Base-by-base conservation (phyloP, 2,113 vertebrate genomes). In the Elachura formosa region DNA sequence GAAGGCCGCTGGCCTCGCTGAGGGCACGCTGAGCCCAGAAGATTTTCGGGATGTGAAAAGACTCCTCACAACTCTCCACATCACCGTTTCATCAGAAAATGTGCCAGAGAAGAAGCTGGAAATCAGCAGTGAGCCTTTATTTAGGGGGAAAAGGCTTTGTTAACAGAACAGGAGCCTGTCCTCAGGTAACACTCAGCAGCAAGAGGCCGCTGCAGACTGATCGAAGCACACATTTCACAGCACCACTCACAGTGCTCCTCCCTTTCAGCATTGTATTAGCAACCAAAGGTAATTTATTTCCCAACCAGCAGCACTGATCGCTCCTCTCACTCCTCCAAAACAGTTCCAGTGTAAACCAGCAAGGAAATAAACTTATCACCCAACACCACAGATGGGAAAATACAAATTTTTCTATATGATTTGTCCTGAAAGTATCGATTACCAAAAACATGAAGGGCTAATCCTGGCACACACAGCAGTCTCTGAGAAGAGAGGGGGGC, bases 361-460 rank as follows among this genome's bases (percentile, higher is more conserved):
- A 63, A 20, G 0, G 3, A 83, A 40, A 52, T 9, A n/a, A n/a
- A 43, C 19, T 24, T 26, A 22, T 26, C 54, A 61, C 15, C 11
- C 13, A 86, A 43, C 5, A 29, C 6, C 13, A 19, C 6, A 33
- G 5, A 59, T 6, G 24, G 6, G 24, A 86, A 63, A 64, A 51
- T 2, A 20, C 7, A 9, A 14, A 7, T 31, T 75, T 75, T 74
- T 80, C 12, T 48, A 52, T 33, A 43, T 2, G 1, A 12, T 51
- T 83, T 89, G 64, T 36, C 41, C 45, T 77, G 25, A 33, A 71
- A 69, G 31, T 28, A 76, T n/a, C 0, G 0, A 46, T 54, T 59
- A 21, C 12, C 24, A 86, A 52, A 56, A 73, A 0, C 1, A 4
- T 0, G 0, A 66, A 41, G 36, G 5, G 22, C n/a, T 77, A 34